These are phyloP conservation scores for Oxyruncus cristatus DNA, from an alignment of 2,113 vertebrate genomes.

Conservation along the genomic window DNA sequence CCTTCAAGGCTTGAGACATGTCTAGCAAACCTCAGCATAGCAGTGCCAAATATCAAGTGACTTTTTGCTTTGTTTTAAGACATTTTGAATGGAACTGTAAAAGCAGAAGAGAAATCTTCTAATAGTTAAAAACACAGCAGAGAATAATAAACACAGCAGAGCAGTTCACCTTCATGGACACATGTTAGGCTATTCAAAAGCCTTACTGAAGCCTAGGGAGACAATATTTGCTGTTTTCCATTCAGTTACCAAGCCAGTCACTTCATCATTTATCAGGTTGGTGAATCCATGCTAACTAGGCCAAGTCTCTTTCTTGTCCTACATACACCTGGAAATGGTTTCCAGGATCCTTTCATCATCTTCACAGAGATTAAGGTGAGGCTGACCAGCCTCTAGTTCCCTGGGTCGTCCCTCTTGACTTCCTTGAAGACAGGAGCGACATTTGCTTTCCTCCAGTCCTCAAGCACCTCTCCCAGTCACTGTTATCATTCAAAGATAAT, in stretches of 20 bases:
- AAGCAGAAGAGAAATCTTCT: neutral
- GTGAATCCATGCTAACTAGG: neutral
- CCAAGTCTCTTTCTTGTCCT: neutral
- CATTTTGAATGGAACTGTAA: neutral
- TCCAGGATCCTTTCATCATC: neutral
- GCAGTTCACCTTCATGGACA: neutral
- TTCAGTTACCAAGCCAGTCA: neutral
- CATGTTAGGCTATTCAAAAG: neutral
- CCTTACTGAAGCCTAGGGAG: neutral
- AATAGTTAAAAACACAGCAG: neutral
- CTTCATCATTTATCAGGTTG: neutral
- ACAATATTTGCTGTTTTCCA: neutral
- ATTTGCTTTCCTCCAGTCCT: neutral
- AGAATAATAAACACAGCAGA: neutral
- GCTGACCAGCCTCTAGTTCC: neutral
- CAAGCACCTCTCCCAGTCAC: neutral
- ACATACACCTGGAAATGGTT: neutral
- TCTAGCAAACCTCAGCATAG: neutral
- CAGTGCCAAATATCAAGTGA: neutral
- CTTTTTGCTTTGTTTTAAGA: neutral
- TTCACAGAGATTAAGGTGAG: neutral
- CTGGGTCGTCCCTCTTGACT: neutral
- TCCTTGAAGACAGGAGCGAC: neutral
- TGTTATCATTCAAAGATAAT: neutral
- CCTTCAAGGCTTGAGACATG: neutral